Base-by-base conservation (phyloP, 2,113 vertebrate genomes). In the Dinomys branickii region DNA sequence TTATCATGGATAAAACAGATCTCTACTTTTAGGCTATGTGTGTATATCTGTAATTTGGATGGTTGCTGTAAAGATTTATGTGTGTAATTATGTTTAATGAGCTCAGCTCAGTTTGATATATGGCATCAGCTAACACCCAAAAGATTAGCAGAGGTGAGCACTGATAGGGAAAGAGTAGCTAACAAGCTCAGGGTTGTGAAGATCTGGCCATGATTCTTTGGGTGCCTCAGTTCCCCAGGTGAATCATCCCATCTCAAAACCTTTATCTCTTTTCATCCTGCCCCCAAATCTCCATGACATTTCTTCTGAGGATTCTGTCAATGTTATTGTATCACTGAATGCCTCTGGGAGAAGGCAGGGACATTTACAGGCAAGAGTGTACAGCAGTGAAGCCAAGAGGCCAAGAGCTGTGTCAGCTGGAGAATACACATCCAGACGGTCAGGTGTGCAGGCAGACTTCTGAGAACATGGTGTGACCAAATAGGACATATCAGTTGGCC, bases 81-180 rank as follows among this genome's bases (percentile, higher is more conserved):
- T 87, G 14, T 44, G 11, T 88, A 94, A 92, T 92, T 94, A 92
- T 81, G 80, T 75, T 87, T 96, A 97, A 88, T 73, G 90, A 96
- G 8, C 56, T 88, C 81, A 95, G 33, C 7, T 84, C 47, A 14
- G 84, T 92, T 71, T 94, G 75, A 87, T 80, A 80, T 71, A 81
- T 44, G 89, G 26, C 26, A 52, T 63, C 59, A 50, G 33, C 73
- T 44, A 95, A 90, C 33, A 95, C 41, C 63, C n/a, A 58, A 85
- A 92, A 85, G 73, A 90, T 92, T 71, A 94, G 52, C 22, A 88
- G 52, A 82, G 35, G 44, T 78, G 54, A 86, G 44, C 20, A n/a
- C 0, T 56, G 19, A 58, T 44, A 44, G 50, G 71, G 24, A n/a
- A 1, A 33, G 28, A 9, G 3, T 41, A 28, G 6, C 11, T n/a